Evolutionary conservation across 2,797 vertebrate species (phyloP).

Genomic region (Artibeus lituratus): DNA sequence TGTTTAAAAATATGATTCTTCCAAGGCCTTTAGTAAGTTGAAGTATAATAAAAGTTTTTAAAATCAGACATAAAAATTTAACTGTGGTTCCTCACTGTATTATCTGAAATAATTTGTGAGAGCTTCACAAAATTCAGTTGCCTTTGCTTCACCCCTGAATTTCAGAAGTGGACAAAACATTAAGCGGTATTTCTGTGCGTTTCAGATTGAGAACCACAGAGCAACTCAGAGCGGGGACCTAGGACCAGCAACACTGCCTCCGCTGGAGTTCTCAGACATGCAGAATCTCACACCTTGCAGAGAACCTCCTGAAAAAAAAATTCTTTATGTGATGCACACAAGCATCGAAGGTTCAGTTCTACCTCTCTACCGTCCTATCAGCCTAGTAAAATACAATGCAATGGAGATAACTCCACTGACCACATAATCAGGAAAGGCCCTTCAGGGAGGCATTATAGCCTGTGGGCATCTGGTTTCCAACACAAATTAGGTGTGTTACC

Average conservation of each 20-base stretch:
- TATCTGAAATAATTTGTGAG: background rate
- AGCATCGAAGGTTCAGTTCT: background rate
- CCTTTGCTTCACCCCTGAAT: background rate
- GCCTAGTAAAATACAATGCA: background rate
- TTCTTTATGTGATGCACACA: background rate
- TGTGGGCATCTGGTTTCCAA: background rate
- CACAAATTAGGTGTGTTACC: background rate
- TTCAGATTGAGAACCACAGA: background rate
- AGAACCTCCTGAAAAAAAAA: background rate
- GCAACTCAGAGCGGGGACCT: background rate
- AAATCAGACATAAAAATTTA: background rate
- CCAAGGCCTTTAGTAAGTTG: background rate
- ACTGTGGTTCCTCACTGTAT: background rate
- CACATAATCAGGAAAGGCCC: background rate
- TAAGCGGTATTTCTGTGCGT: background rate
- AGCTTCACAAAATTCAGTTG: background rate
- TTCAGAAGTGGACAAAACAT: background rate
- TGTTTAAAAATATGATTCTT: background rate
- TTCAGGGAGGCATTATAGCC: background rate
- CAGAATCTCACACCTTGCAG: background rate
- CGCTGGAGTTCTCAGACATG: background rate
- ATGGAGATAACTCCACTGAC: background rate
- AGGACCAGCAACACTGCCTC: background rate
- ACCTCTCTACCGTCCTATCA: background rate
- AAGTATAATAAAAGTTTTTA: background rate